Base-by-base conservation (phyloP, 2,888 invertebrate genomes). In the Sinotaia quadrata region DNA sequence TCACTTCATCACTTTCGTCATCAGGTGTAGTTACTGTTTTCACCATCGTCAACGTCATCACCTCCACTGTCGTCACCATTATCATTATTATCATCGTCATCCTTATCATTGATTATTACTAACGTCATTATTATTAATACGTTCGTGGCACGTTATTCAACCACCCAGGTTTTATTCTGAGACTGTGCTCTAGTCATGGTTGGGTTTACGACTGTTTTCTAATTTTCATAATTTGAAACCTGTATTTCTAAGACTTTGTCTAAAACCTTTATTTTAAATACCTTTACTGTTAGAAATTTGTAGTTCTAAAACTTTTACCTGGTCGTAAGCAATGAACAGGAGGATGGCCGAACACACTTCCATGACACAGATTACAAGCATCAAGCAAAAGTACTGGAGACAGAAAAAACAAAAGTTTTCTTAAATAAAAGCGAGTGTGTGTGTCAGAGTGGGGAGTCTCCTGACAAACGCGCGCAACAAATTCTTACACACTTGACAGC, bases 381-480 rank as follows among this genome's bases (percentile, higher is more conserved):
- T 56, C 68, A 68, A 7, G 29, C 56, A 27, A 29, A 52, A 68
- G 27, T 68, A 68, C 68, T 68, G 62, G n/a, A 31, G 37, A 44
- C 7, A 67, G 41, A 37, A 36, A 5, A 18, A 10, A n/a, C 33
- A 24, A 52, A 51, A 15, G 27, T 2, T 27, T 27, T 2, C 18
- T 5, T 15, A n/a, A 18, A 0, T 3, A 58, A 4, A 27, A 12
- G 27, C 4, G 5, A 5, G 27, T 52, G 3, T 27, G 24, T 24
- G 12, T 5, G 12, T 52, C 27, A 10, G 4, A 10, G 34, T 15
- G n/a, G 34, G 10, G 10, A 41, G 10, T 12, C 41, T 41, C 10
- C 10, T 15, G 10, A 10, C 10, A 10, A 18, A 41, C 41, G 10
- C 41, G 18, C 10, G 18, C 10, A 18, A 41, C 10, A 41, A 41